Evolutionary conservation across 2,888 invertebrate species (phyloP), one percentile per base, ranked within the genome.

Genomic region (Dromius quadrimaculatus): DNA sequence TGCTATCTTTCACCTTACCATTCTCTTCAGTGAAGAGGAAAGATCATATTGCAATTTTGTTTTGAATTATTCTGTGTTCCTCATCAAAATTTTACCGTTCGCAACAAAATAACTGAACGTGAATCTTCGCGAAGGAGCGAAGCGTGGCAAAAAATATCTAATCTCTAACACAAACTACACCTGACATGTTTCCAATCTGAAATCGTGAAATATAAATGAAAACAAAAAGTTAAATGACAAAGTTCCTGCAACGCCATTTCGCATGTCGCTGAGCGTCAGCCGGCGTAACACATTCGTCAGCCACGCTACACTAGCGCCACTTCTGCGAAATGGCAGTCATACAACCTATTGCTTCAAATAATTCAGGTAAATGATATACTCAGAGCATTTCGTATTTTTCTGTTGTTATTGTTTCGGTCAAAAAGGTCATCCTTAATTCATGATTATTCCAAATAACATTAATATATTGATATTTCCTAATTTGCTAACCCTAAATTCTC

Each of bases 161-260:
- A 66, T 57, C 57, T 59, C 59, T 66, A 22, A 54, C 41, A 28
- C 36, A 57, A 57, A 66, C 66, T 66, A 32, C 41, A 66, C 22
- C 54, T 66, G 66, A 66, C 66, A 66, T 54, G 34, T 66, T 66
- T 66, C 66, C 66, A 66, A 66, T 57, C 11, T 23, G 57, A 57
- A 66, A 38, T 66, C 66, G 66, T 66, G 57, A 66, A 66, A 66
- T 54, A 66, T 66, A 66, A 66, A 66, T 66, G 66, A 66, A 66
- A 66, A 66, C 57, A 66, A 66, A 66, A 54, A 38, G 38, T 54
- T 66, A 66, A 66, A 66, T 66, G 54, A 57, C 54, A 66, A 66
- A 66, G 66, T 54, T 66, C 57, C 19, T 43, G 57, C 28, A 17
- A 13, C 28, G 64, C 32, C 47, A 28, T 64, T 64, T 64, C 45